These are phyloP conservation scores for Coelopa pilipes DNA, from an alignment of 2,888 invertebrate species.

Conservation along the genomic window DNA sequence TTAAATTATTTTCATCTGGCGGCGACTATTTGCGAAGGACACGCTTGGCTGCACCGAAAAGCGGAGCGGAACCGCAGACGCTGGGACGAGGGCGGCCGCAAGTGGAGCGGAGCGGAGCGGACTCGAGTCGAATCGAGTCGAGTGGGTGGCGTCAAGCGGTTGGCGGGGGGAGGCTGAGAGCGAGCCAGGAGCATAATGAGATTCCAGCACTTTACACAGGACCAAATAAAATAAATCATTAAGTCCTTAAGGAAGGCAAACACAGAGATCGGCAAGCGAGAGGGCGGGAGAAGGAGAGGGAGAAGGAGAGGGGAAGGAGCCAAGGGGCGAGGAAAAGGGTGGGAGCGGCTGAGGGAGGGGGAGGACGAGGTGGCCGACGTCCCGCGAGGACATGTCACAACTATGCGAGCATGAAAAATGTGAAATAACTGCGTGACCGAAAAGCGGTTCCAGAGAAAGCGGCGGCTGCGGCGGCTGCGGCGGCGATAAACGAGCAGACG, in stretches of 20 bases:
- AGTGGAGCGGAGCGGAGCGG: too few relatives aligned
- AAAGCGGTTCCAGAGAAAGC: not conserved
- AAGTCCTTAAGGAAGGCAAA: slow-evolving; percentile 29
- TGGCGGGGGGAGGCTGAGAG: not conserved
- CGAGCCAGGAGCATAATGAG: slow-evolving; percentile 25
- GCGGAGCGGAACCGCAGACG: slow-evolving; percentile 6
- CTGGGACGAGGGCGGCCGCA: not conserved
- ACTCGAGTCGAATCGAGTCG: too few relatives aligned
- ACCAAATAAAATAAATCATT: slow-evolving; percentile 34
- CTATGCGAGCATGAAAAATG: slow-evolving; percentile 32
- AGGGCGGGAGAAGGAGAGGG: not conserved
- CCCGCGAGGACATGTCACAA: slow-evolving; percentile 28
- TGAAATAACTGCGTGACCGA: slow-evolving; percentile 25
- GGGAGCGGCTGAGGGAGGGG: not conserved
- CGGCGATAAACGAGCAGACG: not conserved
- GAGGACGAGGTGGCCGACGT: slow-evolving; percentile 12
- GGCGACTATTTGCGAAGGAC: not conserved
- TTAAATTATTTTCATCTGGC: slow-evolving; percentile 22
- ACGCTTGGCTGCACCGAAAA: slow-evolving; percentile 12
- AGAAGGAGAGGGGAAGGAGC: not conserved
- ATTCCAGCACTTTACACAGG: slow-evolving; percentile 25
- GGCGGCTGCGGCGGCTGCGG: not conserved
- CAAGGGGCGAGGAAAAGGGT: not conserved
- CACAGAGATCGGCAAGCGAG: not conserved
- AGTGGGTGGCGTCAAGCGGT: not conserved